Evolutionary conservation across 2,888 invertebrate species (phyloP), one percentile per base, ranked within the genome.

Genomic region (Apotomis turbidana): DNA sequence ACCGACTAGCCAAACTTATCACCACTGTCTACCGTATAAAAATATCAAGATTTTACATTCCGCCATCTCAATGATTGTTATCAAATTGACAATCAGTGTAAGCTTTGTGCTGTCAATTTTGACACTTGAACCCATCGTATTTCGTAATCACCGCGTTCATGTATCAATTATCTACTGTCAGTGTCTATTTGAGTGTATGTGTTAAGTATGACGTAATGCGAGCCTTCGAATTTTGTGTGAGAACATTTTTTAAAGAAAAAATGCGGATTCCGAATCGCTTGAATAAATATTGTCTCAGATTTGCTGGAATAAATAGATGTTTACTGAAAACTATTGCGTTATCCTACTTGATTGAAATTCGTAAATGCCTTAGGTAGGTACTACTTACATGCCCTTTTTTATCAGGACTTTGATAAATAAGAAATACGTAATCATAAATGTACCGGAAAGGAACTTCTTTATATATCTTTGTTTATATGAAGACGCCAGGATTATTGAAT

Each of bases 91-190:
- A 71, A 68, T 71, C 71, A 71, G 57, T 61, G 54, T 71, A 67
- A 27, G 61, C 61, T 71, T 71, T 71, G 71, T 62, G 71, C 67
- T 71, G 71, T 68, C 61, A 68, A 68, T 57, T 52, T 49, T 68
- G 71, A 77, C 71, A 77, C 75, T 73, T 63, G 66, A 71, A 68
- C 66, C 73, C 57, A 79, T 81, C 81, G 80, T 82, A 80, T 84
- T 78, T 68, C 76, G 75, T 75, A 75, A 76, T 73, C 70, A 44
- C 71, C 71, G 76, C 78, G 78, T 77, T 80, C 81, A 81, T 80
- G 81, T 82, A 80, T 85, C 83, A 82, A 84, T 87, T 85, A 83
- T 83, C 81, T 77, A 79, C 77, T 80, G 81, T 79, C 83, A 78
- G 79, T 82, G 78, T 85, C 78, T 84, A 85, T 87, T 87, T 79